These are phyloP conservation scores for Garrulus glandarius DNA, from an alignment of 2,797 vertebrate genomes.

Conservation along the genomic window DNA sequence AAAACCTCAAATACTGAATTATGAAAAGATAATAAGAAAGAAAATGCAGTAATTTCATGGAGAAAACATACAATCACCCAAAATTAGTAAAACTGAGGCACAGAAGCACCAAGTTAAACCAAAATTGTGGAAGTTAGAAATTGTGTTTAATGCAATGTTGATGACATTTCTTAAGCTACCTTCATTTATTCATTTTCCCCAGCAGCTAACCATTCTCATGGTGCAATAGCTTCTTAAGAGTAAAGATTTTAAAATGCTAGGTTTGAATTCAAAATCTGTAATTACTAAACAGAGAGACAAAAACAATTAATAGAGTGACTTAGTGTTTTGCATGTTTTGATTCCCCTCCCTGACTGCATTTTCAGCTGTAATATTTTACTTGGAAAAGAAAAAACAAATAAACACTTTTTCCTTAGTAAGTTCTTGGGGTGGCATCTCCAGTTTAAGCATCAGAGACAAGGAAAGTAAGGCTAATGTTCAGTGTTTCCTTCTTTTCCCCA, in stretches of 20 bases:
- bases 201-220: not conserved
- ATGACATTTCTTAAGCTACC: not conserved
- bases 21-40: not conserved
- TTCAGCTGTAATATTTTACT: not conserved
- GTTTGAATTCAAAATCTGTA: not conserved
- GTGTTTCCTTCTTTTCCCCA: not conserved
- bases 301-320: not conserved
- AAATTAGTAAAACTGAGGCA: not conserved
- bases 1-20: not conserved
- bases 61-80: not conserved
- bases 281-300: not conserved
- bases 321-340: not conserved
- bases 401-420: not conserved
- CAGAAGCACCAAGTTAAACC: not conserved
- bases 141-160: not conserved
- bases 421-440: not conserved
- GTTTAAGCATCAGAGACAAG: not conserved
- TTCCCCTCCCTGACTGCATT: not conserved
- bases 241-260: not conserved
- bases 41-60: not conserved
- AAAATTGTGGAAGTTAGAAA: not conserved
- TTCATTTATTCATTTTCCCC: not conserved
- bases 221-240: not conserved
- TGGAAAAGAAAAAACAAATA: not conserved
- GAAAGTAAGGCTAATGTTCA: not conserved